Evolutionary conservation across 2,113 vertebrate species (phyloP), one percentile per base, ranked within the genome.

Genomic region (Melospiza georgiana): DNA sequence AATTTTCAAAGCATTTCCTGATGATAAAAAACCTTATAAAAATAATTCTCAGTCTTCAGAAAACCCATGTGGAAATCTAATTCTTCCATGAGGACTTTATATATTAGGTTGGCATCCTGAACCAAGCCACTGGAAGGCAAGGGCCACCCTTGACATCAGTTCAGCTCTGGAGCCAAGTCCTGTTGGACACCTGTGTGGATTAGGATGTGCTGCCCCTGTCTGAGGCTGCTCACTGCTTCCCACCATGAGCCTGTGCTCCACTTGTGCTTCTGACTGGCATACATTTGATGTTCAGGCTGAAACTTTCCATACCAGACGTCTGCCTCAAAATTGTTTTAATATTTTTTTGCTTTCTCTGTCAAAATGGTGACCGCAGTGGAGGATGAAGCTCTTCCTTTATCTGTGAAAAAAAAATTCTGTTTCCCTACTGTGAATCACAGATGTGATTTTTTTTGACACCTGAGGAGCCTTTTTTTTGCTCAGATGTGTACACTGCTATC

Each of bases 1-100:
- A 87, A 62, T 68, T 84, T 86, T 91, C 54, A 33, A 93, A 95
- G 31, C 18, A 78, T 73, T 95, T 91, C 54, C 62, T 79, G 22
- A 55, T 37, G 0, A 15, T 55, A 65, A 24, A 24, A 41, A 17
- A 18, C 6, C 2, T 25, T 7, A 6, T 33, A 73, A 37, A n/a
- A 35, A 9, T 9, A 69, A 44, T 15, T 28, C 28, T 75, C 22
- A 28, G 31, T 33, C 49, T 73, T 93, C 67, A 67, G 44, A 91
- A 95, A 77, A 63, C 7, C 13, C 37, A 52, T 5, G 5, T 80
- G 63, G 59, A 83, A 94, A 91, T 85, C 28, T 61, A 76, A 74
- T 66, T 85, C 21, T 77, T 90, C 37, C 19, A 12, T 10, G 18
- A 77, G 51, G 37, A 48, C 18, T 58, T 72, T 4, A 1, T 46